phyloP scores from a whole-genome alignment of 37 sponge, comb jelly and placozoan genomes.

The Aphrocallistes beatrix region DNA sequence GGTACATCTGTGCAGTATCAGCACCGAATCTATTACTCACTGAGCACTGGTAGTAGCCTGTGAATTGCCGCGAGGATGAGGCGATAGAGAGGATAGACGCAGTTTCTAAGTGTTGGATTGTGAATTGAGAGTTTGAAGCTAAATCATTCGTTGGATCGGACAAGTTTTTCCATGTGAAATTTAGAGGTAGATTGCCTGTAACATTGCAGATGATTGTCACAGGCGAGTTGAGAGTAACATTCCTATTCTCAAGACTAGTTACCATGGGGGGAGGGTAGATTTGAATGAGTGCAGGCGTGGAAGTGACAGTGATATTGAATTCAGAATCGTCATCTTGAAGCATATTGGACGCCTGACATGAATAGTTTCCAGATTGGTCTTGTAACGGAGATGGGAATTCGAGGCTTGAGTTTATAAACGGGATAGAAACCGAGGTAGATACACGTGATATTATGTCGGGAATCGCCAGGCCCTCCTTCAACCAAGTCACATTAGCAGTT shows the following conservation, averaged over 20 bases:
- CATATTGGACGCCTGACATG: background rate
- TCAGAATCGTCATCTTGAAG: background rate
- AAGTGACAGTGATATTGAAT: background rate
- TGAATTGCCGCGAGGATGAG: background rate
- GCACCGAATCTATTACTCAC: background rate
- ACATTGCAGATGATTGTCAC: background rate
- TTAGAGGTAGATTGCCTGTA: background rate
- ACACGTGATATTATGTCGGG: background rate
- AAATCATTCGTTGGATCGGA: background rate
- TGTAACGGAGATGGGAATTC: background rate
- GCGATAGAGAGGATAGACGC: background rate
- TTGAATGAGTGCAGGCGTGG: background rate
- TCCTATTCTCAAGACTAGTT: background rate
- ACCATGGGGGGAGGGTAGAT: background rate
- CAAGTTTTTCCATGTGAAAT: background rate
- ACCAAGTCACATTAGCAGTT: background rate
- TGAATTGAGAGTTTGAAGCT: background rate
- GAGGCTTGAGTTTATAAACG: background rate
- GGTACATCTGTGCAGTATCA: background rate
- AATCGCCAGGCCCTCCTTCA: background rate
- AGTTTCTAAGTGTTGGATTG: background rate
- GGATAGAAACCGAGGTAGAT: background rate
- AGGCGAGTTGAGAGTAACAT: background rate
- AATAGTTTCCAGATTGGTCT: background rate
- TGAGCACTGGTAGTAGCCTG: background rate